Conservation (phyloP, 2,888 invertebrate species). For the Meteorus cinctellus region DNA sequence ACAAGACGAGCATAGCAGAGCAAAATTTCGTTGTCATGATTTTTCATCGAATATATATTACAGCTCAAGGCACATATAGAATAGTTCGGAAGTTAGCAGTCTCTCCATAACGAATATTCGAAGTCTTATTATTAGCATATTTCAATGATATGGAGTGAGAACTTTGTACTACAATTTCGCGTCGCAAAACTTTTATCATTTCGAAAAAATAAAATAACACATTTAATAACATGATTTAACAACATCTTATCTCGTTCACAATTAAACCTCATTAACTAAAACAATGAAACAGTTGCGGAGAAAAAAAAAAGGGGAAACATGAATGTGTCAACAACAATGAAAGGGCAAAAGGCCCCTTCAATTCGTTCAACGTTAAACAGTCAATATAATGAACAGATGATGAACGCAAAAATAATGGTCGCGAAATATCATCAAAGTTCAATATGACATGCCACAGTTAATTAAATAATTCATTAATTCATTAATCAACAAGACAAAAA, state of each 20-base stretch:
- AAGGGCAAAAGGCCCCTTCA: slow-evolving; percentile 11
- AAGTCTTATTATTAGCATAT: slow-evolving; percentile 12
- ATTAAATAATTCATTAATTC: slow-evolving; percentile 48
- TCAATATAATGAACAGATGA: slow-evolving; percentile 24
- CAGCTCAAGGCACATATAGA: slow-evolving; percentile 11
- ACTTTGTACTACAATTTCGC: neutral
- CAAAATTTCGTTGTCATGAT: slow-evolving; percentile 40
- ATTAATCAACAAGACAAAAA: slow-evolving; percentile 43
- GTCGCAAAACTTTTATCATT: slow-evolving; percentile 2
- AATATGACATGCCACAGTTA: slow-evolving; percentile 43
- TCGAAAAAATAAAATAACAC: slow-evolving; percentile 36
- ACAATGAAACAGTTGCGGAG: neutral
- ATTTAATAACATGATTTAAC: slow-evolving; percentile 38
- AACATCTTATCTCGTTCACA: slow-evolving; percentile 25
- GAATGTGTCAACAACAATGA: neutral
- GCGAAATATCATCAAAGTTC: slow-evolving; percentile 44
- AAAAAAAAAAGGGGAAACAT: slow-evolving; percentile 9
- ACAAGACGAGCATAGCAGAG: slow-evolving; percentile 37
- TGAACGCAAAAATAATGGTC: slow-evolving; percentile 33
- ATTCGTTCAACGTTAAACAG: slow-evolving; percentile 27
- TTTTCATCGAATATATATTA: slow-evolving; percentile 25
- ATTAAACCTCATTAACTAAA: slow-evolving; percentile 17
- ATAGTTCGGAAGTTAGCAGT: slow-evolving; percentile 6
- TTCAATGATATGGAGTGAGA: neutral
- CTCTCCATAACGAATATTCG: slow-evolving; percentile 16